Evolutionary conservation across 2,113 vertebrate species (phyloP).

Genomic region (Circaetus cinerascens): DNA sequence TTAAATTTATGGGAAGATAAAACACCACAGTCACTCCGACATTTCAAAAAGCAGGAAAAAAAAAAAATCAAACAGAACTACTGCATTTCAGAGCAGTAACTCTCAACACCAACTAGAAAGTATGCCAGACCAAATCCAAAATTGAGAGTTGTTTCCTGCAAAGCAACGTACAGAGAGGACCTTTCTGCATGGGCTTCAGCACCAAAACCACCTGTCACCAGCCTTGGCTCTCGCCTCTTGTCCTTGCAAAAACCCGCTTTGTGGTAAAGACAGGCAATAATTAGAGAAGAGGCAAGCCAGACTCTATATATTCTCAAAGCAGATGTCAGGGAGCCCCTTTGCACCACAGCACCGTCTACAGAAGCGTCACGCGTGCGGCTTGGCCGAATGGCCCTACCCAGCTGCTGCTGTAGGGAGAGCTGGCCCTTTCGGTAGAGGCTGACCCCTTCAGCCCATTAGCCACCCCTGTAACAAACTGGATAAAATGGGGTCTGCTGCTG

Average conservation of each 20-base stretch:
- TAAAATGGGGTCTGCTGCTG: accelerated
- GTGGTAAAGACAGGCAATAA: neutral
- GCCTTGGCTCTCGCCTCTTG: neutral
- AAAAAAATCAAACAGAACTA: neutral
- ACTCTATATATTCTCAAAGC: neutral
- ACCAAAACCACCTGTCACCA: neutral
- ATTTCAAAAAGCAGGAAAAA: neutral
- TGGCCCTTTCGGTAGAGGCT: accelerated
- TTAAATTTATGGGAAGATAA: slow-evolving; percentile 7
- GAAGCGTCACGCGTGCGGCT: accelerated
- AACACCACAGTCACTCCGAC: neutral
- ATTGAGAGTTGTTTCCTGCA: neutral
- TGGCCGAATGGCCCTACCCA: accelerated
- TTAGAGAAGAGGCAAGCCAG: neutral
- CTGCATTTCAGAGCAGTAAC: neutral
- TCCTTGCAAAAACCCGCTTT: neutral
- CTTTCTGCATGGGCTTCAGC: neutral
- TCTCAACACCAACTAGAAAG: neutral
- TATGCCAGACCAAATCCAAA: neutral
- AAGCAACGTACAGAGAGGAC: neutral
- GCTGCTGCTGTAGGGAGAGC: accelerated
- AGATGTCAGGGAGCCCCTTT: neutral
- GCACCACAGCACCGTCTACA: too few relatives aligned
- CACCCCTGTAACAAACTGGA: accelerated
- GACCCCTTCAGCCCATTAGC: neutral